These are phyloP conservation scores for Ecliptopera silaceata DNA, from an alignment of 2,888 invertebrate species.

Conservation along the genomic window DNA sequence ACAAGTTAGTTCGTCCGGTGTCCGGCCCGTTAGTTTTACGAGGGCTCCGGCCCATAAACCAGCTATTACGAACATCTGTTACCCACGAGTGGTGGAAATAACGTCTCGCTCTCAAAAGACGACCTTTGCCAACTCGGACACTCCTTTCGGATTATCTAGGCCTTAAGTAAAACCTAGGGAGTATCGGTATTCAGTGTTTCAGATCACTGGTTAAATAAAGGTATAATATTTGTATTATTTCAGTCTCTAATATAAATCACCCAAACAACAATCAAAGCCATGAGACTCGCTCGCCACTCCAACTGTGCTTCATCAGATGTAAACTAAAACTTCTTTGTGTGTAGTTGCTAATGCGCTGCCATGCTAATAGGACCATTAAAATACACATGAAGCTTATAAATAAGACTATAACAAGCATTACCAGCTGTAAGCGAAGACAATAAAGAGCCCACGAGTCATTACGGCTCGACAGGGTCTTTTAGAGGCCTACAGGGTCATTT, in stretches of 20 bases:
- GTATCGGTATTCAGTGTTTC: no score
- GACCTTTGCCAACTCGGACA: neutral
- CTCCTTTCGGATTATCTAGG: no score
- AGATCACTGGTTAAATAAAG: no score
- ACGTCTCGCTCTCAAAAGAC: neutral
- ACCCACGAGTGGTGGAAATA: neutral
- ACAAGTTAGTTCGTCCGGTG: neutral
- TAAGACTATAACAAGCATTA: conserved; percentile 5
- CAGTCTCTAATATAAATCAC: no score
- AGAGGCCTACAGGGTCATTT: conserved; percentile 4
- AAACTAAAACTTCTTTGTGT: neutral
- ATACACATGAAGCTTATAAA: conserved; percentile 6
- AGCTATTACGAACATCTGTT: neutral
- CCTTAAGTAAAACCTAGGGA: no score
- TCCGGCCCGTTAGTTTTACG: neutral
- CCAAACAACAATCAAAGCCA: no score
- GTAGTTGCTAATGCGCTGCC: neutral
- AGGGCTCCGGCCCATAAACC: neutral
- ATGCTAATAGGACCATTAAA: conserved; percentile 8
- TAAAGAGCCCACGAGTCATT: conserved; percentile 1
- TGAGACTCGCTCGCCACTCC: neutral
- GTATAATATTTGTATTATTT: no score
- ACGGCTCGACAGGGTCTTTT: conserved; percentile 1
- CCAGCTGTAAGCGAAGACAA: conserved; percentile 5
- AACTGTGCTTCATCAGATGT: neutral